Conservation (phyloP, 1,140 invertebrate species). For the Drosophila mauritiana region DNA sequence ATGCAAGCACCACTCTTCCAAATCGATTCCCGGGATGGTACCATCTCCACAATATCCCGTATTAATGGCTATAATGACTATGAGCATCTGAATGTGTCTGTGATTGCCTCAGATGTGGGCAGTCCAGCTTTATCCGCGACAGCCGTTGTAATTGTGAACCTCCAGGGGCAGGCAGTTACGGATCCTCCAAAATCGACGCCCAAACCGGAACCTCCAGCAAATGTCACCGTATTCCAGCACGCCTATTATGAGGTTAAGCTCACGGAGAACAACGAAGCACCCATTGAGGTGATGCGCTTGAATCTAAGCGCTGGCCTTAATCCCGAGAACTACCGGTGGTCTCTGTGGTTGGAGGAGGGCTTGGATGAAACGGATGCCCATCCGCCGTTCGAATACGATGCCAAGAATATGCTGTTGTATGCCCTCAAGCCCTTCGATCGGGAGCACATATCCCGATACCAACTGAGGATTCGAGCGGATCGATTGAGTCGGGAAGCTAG, state of each 20-base stretch:
- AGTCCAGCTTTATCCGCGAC: constrained; percentile 92
- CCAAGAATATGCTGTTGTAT: constrained; percentile 89
- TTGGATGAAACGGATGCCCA: constrained; percentile 71
- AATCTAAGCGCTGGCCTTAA: constrained; percentile 87
- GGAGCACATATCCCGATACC: constrained; percentile 88
- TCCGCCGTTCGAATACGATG: constrained; percentile 88
- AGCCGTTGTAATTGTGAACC: constrained; percentile 89
- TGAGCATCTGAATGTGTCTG: constrained; percentile 88
- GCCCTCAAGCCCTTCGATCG: constrained; percentile 89
- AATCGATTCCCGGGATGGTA: constrained; percentile 92
- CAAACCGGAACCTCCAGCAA: constrained; percentile 58
- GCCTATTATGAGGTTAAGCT: constrained; percentile 92
- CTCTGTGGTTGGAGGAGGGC: constrained; percentile 71
- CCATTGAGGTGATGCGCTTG: constrained; percentile 88
- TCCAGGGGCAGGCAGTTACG: constrained; percentile 87
- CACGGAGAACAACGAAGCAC: constrained; percentile 89
- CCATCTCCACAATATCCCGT: constrained; percentile 89
- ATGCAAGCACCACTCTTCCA: constrained; percentile 88
- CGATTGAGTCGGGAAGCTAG: constrained; percentile 77
- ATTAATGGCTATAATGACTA: constrained; percentile 88
- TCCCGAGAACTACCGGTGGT: constrained; percentile 81
- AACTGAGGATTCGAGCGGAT: constrained; percentile 89
- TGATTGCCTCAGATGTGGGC: constrained; percentile 93
- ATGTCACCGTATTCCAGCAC: constrained; percentile 87
- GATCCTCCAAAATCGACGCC: constrained; percentile 81